A percentile compares a stretch with the other conserved stretches of the same genome.
Evolutionary conservation across 2,888 invertebrate genomes (phyloP).

Genomic region (Spialia ferax): DNA sequence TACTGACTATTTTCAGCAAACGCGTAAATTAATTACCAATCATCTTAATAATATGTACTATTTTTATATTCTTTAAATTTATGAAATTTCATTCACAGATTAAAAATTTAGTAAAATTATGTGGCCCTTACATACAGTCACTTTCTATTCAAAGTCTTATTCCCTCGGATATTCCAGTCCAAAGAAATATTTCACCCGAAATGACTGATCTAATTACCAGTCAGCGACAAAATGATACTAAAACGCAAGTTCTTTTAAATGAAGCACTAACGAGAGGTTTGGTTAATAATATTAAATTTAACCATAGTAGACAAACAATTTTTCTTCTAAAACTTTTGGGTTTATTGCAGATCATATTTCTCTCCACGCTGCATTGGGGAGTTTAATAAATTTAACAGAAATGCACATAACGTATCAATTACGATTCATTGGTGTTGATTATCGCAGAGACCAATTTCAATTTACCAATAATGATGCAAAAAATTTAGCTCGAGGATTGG

Average conservation of each 20-base stretch:
- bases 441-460: conserved; percentile 79
- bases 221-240: conserved; percentile 59
- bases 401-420: conserved; percentile 77
- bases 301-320: not conserved
- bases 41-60: too few relatives aligned
- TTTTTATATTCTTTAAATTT: not conserved
- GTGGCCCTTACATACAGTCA: conserved; percentile 75
- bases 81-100: conserved; percentile 56
- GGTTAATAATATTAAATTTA: conserved; percentile 9
- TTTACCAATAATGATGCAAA: conserved; percentile 82
- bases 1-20: too few relatives aligned
- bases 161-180: conserved; percentile 74
- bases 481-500: conserved; percentile 73
- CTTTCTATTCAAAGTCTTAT: conserved; percentile 73
- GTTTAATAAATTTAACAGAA: conserved; percentile 73
- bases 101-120: conserved; percentile 73
- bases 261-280: conserved; percentile 67
- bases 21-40: too few relatives aligned
- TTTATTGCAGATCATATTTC: conserved; percentile 77
- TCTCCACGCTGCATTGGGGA: conserved; percentile 79
- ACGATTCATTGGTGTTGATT: conserved; percentile 66
- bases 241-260: conserved; percentile 53
- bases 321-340: not conserved
- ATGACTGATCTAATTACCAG: conserved; percentile 76
- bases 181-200: conserved; percentile 77